These are phyloP conservation scores for Phenganax marumi DNA, from an alignment of 92 coral and sea anemone species.

Conservation along the genomic window DNA sequence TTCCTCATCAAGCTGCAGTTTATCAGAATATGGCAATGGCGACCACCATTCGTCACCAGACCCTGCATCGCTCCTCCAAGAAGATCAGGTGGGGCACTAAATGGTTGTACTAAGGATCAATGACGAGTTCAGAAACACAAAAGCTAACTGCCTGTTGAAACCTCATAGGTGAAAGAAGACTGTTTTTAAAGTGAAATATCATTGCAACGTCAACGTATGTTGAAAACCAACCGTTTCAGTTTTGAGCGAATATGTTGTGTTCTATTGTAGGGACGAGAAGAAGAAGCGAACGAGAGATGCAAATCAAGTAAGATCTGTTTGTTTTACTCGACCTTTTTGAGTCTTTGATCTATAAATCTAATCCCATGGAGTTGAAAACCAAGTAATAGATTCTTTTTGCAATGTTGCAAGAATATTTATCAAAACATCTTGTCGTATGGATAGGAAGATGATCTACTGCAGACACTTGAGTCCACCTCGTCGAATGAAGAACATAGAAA, in stretches of 20 bases:
- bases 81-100: slow-evolving; percentile 66
- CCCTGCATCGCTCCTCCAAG: slow-evolving; percentile 69
- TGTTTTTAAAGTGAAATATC: too few species aligned
- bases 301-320: background rate
- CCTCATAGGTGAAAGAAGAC: too few species aligned
- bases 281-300: background rate
- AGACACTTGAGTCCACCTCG: slow-evolving; percentile 8
- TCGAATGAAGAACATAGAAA: background rate
- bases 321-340: too few species aligned
- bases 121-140: background rate
- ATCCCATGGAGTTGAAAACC: too few species aligned
- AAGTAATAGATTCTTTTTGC: too few species aligned
- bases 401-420: too few species aligned
- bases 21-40: slow-evolving; percentile 71
- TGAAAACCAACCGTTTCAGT: background rate
- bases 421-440: too few species aligned
- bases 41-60: slow-evolving; percentile 79
- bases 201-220: too few species aligned
- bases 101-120: background rate
- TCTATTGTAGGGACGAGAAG: slow-evolving; percentile 1
- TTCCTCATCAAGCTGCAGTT: slow-evolving; percentile 60
- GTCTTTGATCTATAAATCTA: too few species aligned
- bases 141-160: too few species aligned
- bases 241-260: background rate
- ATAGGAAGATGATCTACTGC: slow-evolving; percentile 6